Evolutionary conservation across 35 echinoderm and acorn worm genomes (phyloP).

Genomic region (Stichopus chloronotus): DNA sequence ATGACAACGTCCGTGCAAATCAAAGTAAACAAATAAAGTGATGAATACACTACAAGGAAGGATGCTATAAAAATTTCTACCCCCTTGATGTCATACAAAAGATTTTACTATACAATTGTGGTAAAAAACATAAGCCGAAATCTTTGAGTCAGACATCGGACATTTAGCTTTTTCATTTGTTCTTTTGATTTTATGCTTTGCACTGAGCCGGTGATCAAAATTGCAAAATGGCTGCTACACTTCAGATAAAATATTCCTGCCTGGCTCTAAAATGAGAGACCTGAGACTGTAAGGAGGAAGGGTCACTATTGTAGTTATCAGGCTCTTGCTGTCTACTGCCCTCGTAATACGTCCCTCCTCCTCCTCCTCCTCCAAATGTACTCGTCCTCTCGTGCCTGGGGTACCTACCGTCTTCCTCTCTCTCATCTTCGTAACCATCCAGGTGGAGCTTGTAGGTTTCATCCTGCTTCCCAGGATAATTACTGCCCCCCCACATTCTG

Average conservation of each 20-base stretch:
- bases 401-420: not conserved
- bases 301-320: conserved; percentile 52
- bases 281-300: conserved; percentile 49
- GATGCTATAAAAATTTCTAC: not conserved
- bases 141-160: not conserved
- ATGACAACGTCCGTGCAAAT: not conserved
- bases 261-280: conserved; percentile 49
- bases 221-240: not conserved
- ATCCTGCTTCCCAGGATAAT: not conserved
- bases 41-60: not conserved
- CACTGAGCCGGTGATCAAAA: not conserved
- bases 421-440: not conserved
- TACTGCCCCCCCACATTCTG: not conserved
- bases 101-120: no score
- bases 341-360: conserved; percentile 2
- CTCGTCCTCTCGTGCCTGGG: not conserved
- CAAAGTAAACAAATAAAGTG: not conserved
- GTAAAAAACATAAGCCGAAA: not conserved
- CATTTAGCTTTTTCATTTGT: not conserved
- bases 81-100: not conserved
- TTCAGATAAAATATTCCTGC: conserved; percentile 61
- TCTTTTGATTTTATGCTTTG: not conserved
- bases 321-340: not conserved
- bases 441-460: not conserved
- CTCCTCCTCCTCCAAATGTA: not conserved